Base-by-base conservation (phyloP, 2,797 vertebrate species). In the Kryptopterus vitreolus region DNA sequence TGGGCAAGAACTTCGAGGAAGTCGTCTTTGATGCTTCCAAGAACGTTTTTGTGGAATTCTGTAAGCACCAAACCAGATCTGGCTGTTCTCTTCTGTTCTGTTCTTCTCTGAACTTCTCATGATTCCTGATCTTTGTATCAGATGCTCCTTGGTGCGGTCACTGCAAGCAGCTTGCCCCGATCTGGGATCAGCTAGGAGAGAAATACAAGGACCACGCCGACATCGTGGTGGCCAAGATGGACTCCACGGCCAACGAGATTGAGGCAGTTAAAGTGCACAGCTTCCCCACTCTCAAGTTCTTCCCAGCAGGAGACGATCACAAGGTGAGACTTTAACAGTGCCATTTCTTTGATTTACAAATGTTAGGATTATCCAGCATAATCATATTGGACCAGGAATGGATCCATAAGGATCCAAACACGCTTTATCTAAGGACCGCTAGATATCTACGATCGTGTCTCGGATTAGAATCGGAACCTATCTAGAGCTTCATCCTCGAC, bases 81-180 rank as follows among this genome's bases (percentile, higher is more conserved):
- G 6, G 2, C 38, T 7, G 6, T 43, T 43, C 10, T 43, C 38
- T 10, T n/a, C n/a, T n/a, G n/a, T n/a, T n/a, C 62, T 4, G 62
- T 38, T 48, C 22, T 43, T 35, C 22, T 66, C 20, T n/a, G 31
- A 20, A 20, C 61, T 22, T 26, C 48, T 6, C 66, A 29, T 0
- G 11, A 2, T 1, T 20, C 24, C 59, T 62, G 20, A 57, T n/a
- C 18, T n/a, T 24, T 57, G 10, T 70, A 85, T 8, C 88, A 99
- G 98, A 99, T 88, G 98, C 98, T 55, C 98, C 98, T 0, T 99
- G 98, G 98, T 99, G 98, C 58, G 98, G 98, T 81, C 98, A 99
- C 92, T 99, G 98, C 91, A 99, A 99, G 88, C 98, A 99, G 90
- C 90, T 99, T 87, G 92, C 96, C 48, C 98, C 98, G 3, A 97